Evolutionary conservation across 92 coral and sea anemone species (phyloP), one percentile per base, ranked within the genome.

Genomic region (Phenganax subtilis): DNA sequence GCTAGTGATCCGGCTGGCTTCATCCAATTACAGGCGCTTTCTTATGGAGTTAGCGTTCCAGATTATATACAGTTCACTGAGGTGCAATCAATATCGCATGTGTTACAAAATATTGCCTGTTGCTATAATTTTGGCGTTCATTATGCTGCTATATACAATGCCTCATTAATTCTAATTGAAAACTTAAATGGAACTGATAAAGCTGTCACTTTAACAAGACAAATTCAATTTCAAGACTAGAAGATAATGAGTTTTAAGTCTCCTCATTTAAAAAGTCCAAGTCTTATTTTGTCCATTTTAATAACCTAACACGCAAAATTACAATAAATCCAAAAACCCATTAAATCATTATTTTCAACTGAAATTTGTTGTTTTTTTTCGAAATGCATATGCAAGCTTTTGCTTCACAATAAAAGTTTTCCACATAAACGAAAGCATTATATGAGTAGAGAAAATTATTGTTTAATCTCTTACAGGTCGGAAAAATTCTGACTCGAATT

Each of bases 151-250:
- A 51, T 47, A 65, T 58, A 53, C 77, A 62, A 63, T 64, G 54
- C 30, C 74, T 54, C 63, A 62, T 68, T 68, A 68, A 57, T 54
- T 51, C 17, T 79, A 63, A 79, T 79, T 64, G 68, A 52, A 63
- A 79, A 25, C 53, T 79, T 0, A 53, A 79, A 65, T 30, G 51
- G 17, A 64, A 79, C 29, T 27, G 51, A 47, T 12, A 79, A 51
- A 79, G 9, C 29, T 20, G 74, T 52, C 55, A 51, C 29, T 76
- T 54, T 75, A 55, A 30, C 58, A 29, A 57, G 55, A 76, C 81
- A 76, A 76, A 76, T 51, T 52, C 54, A 76, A 56, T 57, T 76
- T 76, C 70, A 76, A 57, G 58, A 76, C 69, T 8, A 14, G 53
- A 16, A 30, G 16, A 30, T 68, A 68, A 68, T 68, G 73, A 37